Percentiles rank a stretch among this genome's conserved stretches.
Conservation (phyloP, 2,888 invertebrate species). For the Hypercompe scribonia region DNA sequence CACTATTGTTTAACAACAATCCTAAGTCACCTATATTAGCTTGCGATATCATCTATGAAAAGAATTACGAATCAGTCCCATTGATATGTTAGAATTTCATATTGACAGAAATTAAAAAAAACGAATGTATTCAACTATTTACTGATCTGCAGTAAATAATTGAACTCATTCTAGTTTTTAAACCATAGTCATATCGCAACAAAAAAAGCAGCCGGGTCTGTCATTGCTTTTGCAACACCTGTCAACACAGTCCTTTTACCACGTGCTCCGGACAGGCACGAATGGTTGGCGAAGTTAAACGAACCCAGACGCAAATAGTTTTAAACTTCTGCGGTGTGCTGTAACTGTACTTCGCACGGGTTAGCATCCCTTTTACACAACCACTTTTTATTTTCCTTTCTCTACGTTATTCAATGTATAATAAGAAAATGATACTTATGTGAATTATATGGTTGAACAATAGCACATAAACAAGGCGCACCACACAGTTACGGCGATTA, state of each 20-base stretch:
- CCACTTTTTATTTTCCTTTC: slow-evolving; percentile 31
- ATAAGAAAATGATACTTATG: slow-evolving; percentile 20
- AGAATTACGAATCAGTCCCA: no score
- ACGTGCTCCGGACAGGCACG: slow-evolving; percentile 77
- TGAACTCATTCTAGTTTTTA: neutral
- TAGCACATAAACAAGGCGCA: slow-evolving; percentile 25
- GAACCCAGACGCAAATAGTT: slow-evolving; percentile 79
- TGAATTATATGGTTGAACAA: slow-evolving; percentile 30
- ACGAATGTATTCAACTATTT: no score
- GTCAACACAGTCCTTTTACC: slow-evolving; percentile 63
- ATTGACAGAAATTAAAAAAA: no score
- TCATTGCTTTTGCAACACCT: slow-evolving; percentile 62
- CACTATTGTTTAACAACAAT: no score
- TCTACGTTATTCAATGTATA: slow-evolving; percentile 20
- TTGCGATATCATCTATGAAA: no score
- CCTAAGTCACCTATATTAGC: no score
- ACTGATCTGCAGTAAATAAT: neutral
- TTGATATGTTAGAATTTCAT: no score
- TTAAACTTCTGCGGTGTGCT: slow-evolving; percentile 64
- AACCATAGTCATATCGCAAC: slow-evolving; percentile 15
- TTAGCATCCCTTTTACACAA: slow-evolving; percentile 41
- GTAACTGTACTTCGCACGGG: slow-evolving; percentile 64
- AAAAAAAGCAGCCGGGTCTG: slow-evolving; percentile 35
- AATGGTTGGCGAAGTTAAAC: slow-evolving; percentile 63
- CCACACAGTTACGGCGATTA: slow-evolving; percentile 9